Base-by-base conservation (phyloP, 1,140 invertebrate genomes). In the Homarus americanus region DNA sequence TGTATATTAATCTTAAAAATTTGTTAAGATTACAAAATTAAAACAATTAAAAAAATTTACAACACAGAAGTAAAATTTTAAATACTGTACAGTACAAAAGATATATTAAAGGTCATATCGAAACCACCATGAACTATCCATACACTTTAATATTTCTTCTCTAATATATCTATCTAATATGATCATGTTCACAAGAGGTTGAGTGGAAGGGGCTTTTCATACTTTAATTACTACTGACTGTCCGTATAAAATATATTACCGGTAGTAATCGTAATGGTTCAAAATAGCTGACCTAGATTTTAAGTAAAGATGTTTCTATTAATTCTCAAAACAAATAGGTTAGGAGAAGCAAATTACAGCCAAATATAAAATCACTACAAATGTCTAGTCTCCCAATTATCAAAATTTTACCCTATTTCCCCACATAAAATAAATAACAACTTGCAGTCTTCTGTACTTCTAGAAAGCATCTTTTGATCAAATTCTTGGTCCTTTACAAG, bases 111-210 rank as follows among this genome's bases (percentile, higher is more conserved):
- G 53, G 24, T 58, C 24, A 58, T 58, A 58, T 15, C 17, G 24
- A 58, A 15, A 58, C 53, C 53, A 58, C 20, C 4, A 58, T 24
- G 12, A 58, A 90, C 87, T 90, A 90, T 90, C 87, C 87, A 90
- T 90, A 90, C 87, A 90, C 87, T 90, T 90, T 90, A 90, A 90
- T 90, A 90, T 82, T 76, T 90, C 80, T 83, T 90, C 82, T 90
- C 79, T 90, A 90, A 90, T 90, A 90, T 90, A 90, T 90, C 87
- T 90, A 90, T 90, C 87, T 90, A 90, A 90, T 80, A 90, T 83
- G 80, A 84, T 90, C 87, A 90, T 83, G 82, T 90, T 83, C 82
- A 84, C 87, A 90, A 83, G 87, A 90, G 72, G 79, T 9, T 75
- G 53, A 73, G 72, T 76, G 63, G 78, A 75, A 53, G 84, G 44